phyloP scores from a whole-genome alignment of 2,888 invertebrate species.

The Tenthredo scrophulariae region DNA sequence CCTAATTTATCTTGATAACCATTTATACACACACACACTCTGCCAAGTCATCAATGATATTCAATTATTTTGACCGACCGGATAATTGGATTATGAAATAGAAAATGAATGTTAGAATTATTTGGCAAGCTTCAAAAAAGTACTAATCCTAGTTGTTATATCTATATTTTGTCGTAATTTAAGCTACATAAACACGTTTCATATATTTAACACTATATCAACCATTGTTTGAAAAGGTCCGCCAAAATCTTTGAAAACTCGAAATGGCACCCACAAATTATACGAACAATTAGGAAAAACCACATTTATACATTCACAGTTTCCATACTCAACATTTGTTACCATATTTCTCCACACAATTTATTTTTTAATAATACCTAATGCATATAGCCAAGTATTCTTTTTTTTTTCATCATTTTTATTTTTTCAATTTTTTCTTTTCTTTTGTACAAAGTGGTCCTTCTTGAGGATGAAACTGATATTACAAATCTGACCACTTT shows the following conservation, averaged over 20 bases:
- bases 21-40: neutral
- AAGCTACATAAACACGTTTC: neutral
- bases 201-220: neutral
- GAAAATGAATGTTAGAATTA: neutral
- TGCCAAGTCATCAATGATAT: neutral
- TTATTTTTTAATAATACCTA: constrained; percentile 42
- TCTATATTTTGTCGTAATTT: neutral
- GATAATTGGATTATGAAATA: neutral
- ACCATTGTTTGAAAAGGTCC: neutral
- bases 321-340: constrained; percentile 15
- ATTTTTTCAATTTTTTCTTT: neutral
- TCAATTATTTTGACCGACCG: neutral
- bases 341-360: constrained; percentile 17
- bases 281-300: constrained; percentile 25
- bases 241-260: neutral
- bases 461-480: neutral
- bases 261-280: constrained; percentile 27
- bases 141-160: neutral
- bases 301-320: constrained; percentile 14
- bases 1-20: neutral
- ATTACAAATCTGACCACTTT: neutral
- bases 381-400: constrained; percentile 16
- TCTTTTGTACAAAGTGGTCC: neutral
- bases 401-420: neutral
- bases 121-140: neutral